Base-by-base conservation (phyloP, 2,888 invertebrate species). In the Leptinotarsa tumamoca region DNA sequence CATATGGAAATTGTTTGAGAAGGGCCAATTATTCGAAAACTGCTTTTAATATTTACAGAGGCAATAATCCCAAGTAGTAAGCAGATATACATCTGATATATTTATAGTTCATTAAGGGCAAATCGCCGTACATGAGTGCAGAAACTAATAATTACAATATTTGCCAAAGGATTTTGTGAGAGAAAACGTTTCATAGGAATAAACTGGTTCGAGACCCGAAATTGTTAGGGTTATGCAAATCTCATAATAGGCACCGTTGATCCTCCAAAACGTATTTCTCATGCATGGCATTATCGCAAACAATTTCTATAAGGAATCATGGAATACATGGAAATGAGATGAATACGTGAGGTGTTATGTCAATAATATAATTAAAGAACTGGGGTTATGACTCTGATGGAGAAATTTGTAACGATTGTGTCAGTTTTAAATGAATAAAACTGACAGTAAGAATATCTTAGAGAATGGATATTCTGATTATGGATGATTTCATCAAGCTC, bases 71-170 rank as follows among this genome's bases (percentile, higher is more conserved):
- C 73, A 61, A 73, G 72, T 68, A 68, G 68, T 73, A 76, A 76
- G 78, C 74, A 76, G 69, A 73, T 52, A 78, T 78, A 79, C 74
- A 78, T 78, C 76, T 76, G 63, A 73, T 75, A 72, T 78, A 76
- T 79, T 79, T 76, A 78, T 76, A 78, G 73, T 78, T 75, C 76
- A 77, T 78, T 78, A 78, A 78, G 73, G 69, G 77, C 67, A 75
- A 79, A 78, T 78, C 74, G 78, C 78, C 76, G 70, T 76, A 78
- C 76, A 79, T 77, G 71, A 78, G 75, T 75, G 74, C 79, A 72
- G 68, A 70, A 77, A 73, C 79, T 79, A 75, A 77, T 78, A 75
- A 74, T 79, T 74, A 72, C 76, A 70, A 78, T 79, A 78, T 79
- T 78, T 76, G 79, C 78, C 61, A 74, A 75, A 68, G 63, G 72